A percentile compares a stretch with the other conserved stretches of the same genome.
These are phyloP conservation scores for Poliocrania exsul DNA, from an alignment of 2,797 vertebrate species.

Conservation along the genomic window DNA sequence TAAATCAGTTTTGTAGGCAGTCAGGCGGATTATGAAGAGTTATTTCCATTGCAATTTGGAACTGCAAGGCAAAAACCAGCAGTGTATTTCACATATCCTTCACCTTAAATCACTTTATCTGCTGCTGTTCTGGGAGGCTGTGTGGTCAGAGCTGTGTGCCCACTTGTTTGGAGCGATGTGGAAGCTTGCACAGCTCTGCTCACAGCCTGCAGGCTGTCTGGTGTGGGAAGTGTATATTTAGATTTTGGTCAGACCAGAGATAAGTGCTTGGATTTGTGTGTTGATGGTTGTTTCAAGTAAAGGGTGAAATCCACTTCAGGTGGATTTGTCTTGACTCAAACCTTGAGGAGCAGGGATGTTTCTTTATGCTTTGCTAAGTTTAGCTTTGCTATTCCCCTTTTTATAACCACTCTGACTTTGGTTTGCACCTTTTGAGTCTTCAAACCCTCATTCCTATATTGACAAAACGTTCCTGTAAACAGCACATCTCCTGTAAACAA, in stretches of 20 bases:
- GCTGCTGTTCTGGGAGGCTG: not conserved
- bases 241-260: not conserved
- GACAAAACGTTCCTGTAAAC: not conserved
- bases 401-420: not conserved
- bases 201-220: not conserved
- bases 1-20: not conserved
- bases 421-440: not conserved
- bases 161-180: not conserved
- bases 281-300: not conserved
- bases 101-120: not conserved
- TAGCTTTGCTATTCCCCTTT: not conserved
- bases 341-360: not conserved
- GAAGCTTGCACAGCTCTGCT: not conserved
- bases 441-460: not conserved
- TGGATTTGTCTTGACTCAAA: not conserved
- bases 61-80: accelerated
- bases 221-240: not conserved
- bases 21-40: accelerated
- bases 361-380: not conserved
- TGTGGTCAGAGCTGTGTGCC: not conserved
- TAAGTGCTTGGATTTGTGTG: not conserved
- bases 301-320: not conserved
- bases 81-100: not conserved
- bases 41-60: not conserved
- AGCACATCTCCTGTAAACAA: not conserved